Base-by-base conservation (phyloP, 1,140 invertebrate species). In the Drosophila jambulina region DNA sequence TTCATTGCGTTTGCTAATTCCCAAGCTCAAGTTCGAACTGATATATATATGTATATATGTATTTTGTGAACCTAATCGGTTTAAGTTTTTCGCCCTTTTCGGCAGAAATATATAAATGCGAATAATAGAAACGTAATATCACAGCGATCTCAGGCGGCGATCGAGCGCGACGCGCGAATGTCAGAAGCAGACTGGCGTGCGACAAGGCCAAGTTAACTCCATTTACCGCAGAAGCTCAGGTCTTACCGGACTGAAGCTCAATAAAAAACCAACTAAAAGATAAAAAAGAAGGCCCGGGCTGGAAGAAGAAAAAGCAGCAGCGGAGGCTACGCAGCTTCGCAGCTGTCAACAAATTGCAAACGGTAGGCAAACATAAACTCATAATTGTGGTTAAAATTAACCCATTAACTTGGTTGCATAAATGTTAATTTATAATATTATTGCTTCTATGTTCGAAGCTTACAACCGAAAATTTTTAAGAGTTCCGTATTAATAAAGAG, bases 161-260 rank as follows among this genome's bases (percentile, higher is more conserved):
- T 58, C 78, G 69, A 84, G 77, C 61, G 75, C 70, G 63, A 61
- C 63, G 67, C 67, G 72, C 82, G 69, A 84, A 80, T 64, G 81
- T 71, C 75, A 80, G 65, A 75, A 69, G 67, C 51, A 82, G 81
- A 90, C 85, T 90, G 85, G 71, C 78, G 64, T 65, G 81, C 78
- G 85, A 82, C 85, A 90, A 90, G 85, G 85, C 81, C 80, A 67
- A 81, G 78, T 49, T 65, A 61, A 90, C 85, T 90, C 88, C 78
- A 85, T 90, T 90, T 90, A 86, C 84, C 83, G 78, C 51, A 70
- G 64, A 72, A 59, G 53, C 65, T 43, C 65, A 25, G 34, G 53
- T 56, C 53, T 56, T 56, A 38, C 34, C 53, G 38, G 32, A 38
- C 64, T 64, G 46, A 51, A 42, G 48, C 62, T 68, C 45, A 49